phyloP scores from a whole-genome alignment of 2,113 vertebrate genomes.

The Rynchops niger region DNA sequence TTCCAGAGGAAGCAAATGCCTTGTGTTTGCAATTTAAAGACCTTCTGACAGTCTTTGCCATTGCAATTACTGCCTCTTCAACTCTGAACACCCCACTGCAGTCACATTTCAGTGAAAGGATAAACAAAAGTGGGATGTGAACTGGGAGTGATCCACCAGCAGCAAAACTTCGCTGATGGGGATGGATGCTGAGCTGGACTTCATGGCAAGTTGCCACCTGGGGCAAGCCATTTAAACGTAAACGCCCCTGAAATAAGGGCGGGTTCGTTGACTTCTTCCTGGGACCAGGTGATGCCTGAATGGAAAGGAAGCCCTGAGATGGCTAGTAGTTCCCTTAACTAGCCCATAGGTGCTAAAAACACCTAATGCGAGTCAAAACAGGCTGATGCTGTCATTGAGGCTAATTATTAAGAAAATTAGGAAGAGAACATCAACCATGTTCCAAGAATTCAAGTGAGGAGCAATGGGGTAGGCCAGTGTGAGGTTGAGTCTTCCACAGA shows the following conservation, averaged over 20 bases:
- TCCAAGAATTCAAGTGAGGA: not conserved
- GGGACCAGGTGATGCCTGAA: not conserved
- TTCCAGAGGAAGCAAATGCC: not conserved
- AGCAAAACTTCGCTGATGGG: not conserved
- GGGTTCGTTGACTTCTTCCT: not conserved
- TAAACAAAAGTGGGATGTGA: not conserved
- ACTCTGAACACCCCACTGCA: not conserved
- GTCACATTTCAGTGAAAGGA: not conserved
- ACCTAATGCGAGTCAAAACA: not conserved
- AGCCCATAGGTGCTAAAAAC: not conserved
- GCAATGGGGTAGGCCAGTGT: rapidly evolving
- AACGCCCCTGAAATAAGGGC: not conserved
- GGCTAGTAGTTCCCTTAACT: not conserved
- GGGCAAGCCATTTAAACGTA: not conserved
- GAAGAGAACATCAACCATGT: not conserved
- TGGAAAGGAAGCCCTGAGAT: not conserved
- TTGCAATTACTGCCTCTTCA: not conserved
- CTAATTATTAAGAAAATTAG: not conserved
- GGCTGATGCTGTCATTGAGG: not conserved
- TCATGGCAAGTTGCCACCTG: not conserved
- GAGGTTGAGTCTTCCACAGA: not conserved
- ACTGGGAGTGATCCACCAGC: not conserved
- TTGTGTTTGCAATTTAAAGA: not conserved
- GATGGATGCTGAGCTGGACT: not conserved
- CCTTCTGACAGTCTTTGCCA: not conserved